These are phyloP conservation scores for Sebastes kiyomatsui DNA, from an alignment of 2,797 vertebrate genomes.

Conservation along the genomic window DNA sequence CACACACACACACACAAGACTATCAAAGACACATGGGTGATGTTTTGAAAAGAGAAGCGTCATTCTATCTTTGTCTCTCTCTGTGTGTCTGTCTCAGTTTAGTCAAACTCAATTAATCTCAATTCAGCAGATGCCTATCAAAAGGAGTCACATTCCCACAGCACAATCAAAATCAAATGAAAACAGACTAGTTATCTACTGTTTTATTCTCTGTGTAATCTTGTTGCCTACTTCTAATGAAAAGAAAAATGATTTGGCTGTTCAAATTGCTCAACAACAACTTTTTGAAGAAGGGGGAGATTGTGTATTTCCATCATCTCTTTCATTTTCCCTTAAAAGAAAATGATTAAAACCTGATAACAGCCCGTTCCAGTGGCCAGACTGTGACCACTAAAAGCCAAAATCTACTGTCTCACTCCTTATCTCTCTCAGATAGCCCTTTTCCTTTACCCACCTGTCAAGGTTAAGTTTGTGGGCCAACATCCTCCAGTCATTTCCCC, in stretches of 20 bases:
- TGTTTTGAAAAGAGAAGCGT: constrained; percentile 33
- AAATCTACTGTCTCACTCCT: not conserved
- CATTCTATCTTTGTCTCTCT: constrained; percentile 35
- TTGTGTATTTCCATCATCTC: not conserved
- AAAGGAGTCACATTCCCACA: constrained; percentile 19
- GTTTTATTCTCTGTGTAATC: not conserved
- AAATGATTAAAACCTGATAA: not conserved
- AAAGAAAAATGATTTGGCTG: not conserved
- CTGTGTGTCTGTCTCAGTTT: constrained; percentile 19
- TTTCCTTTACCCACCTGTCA: constrained; percentile 87
- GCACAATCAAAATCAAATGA: constrained; percentile 39
- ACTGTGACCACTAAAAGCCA: not conserved
- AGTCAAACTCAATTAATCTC: constrained; percentile 54
- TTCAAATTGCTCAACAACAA: not conserved
- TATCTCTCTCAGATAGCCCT: not conserved
- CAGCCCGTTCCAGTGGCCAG: constrained; percentile 1
- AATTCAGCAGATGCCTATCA: constrained; percentile 62
- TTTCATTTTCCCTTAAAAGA: not conserved
- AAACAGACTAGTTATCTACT: constrained; percentile 24
- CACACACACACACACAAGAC: not conserved
- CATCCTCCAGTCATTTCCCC: constrained; percentile 98
- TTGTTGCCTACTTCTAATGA: constrained; percentile 1
- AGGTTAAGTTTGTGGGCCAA: constrained; percentile 96
- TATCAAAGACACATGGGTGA: constrained; percentile 47
- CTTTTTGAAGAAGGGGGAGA: not conserved